Base-by-base conservation (phyloP, 1,140 invertebrate species). In the Drosophila sproati region DNA sequence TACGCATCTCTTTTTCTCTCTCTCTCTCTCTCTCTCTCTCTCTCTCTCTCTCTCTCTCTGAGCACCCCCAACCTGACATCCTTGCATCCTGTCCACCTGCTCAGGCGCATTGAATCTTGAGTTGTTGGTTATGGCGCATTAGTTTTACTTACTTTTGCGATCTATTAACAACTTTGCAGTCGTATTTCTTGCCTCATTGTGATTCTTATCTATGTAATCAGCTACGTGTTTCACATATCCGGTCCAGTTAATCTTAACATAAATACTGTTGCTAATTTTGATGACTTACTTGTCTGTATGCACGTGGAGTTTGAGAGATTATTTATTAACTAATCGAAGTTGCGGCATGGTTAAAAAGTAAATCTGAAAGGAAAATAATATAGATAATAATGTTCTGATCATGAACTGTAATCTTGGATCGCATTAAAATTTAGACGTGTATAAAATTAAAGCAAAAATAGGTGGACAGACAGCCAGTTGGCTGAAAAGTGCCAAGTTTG, bases 101-200 rank as follows among this genome's bases (percentile, higher is more conserved):
- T 51, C 51, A 37, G 51, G 83, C 77, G 73, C 60, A 87, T 32
- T 73, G 55, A 88, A 88, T 88, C 54, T 39, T 6, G 34, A 41
- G 43, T 10, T 88, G 20, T 20, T 80, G 67, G 83, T 88, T 80
- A 88, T 78, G 83, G 41, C n/a, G 70, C 47, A 85, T 89, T 73
- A 80, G 54, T 52, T 41, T 34, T 28, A 34, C 3, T 48, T 43
- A 43, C 5, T 48, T 20, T 20, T 43, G 39, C 41, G 34, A 54
- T 57, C 64, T 52, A 73, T 82, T 77, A 55, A 74, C 75, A 57
- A 60, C 67, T 73, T 67, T 34, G 55, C 61, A 55, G 54, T 59
- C 59, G 45, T 32, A 78, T 63, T 62, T 69, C 20, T 69, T 61
- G 35, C 28, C 29, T 39, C 43, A 59, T 43, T 60, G 59, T 74